Base-by-base conservation (phyloP, 2,113 vertebrate genomes). In the Psittacara wagleri region DNA sequence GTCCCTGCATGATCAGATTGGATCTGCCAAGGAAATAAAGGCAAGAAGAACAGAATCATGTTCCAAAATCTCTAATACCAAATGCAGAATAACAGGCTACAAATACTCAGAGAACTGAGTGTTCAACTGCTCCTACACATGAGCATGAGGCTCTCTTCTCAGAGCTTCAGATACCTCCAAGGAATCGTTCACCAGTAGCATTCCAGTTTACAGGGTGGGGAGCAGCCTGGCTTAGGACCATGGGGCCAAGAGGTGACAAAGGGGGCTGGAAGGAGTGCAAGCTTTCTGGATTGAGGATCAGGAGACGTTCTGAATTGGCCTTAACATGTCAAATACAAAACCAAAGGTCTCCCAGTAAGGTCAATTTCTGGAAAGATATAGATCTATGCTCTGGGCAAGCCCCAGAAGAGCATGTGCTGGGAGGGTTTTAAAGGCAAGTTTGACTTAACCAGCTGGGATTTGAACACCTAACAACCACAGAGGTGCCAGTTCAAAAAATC, bases 181-280 rank as follows among this genome's bases (percentile, higher is more conserved):
- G 43, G 39, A 27, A 23, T 9, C 17, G 9, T 43, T 62, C 41
- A 8, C 29, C 73, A 59, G 37, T 24, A 59, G 24, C 8, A 1
- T 59, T 66, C 44, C 57, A 67, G 39, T 3, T 67, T 33, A 18
- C 0, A 0, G 9, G 29, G 11, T 51, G 24, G 24, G 37, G 13
- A 77, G 33, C 35, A 70, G 37, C 57, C 63, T 37, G 43, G 13
- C 14, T 74, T 35, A 46, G 89, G 16, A 41, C 39, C n/a, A 39
- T 0, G 2, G 41, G 13, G 14, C 35, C 54, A 76, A 81, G 29
- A 19, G 11, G 17, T 35, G 24, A 20, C 29, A 43, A 28, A 4
- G 1, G 7, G 13, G 17, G 17, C 25, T 62, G 25, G 22, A 62
- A 9, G 8, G 31, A 84, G 20, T 0, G 22, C 1, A 1, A 48